These are phyloP conservation scores for Tetragnatha montana DNA, from an alignment of 2,888 invertebrate genomes.

Conservation along the genomic window DNA sequence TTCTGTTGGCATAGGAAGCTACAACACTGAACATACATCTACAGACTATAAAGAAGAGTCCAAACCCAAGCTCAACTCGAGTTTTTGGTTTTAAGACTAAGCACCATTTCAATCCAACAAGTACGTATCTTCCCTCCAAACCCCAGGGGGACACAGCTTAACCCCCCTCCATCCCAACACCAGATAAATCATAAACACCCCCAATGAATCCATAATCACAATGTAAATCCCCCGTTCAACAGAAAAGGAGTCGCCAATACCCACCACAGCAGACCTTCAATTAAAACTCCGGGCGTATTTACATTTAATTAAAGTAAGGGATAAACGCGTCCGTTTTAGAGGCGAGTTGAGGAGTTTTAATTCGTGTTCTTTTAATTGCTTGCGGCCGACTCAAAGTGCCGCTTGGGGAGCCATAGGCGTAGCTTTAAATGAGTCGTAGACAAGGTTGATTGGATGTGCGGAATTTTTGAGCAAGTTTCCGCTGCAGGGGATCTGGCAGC, in stretches of 20 bases:
- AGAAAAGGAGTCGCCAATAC: not conserved
- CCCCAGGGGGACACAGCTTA: not conserved
- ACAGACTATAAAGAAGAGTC: too few relatives aligned
- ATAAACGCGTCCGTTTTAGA: conserved; percentile 10
- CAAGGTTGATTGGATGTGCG: conserved; percentile 22
- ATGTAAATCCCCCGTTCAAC: conserved; percentile 18
- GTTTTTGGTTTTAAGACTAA: too few relatives aligned
- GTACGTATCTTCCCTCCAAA: not conserved
- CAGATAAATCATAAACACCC: conserved; percentile 31
- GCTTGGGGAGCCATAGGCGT: not conserved
- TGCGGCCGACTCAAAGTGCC: conserved; percentile 13
- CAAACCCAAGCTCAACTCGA: too few relatives aligned
- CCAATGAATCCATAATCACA: conserved; percentile 9
- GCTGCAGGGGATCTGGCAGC: too few relatives aligned
- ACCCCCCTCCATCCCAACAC: conserved; percentile 5
- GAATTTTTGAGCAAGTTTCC: not conserved
- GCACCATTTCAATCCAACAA: not conserved
- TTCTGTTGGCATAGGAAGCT: too few relatives aligned
- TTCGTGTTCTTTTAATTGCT: conserved; percentile 52
- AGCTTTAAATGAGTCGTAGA: conserved; percentile 28
- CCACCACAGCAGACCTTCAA: not conserved
- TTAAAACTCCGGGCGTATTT: conserved; percentile 34
- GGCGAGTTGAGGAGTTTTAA: conserved; percentile 21
- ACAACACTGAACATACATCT: too few relatives aligned
- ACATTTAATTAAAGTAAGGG: conserved; percentile 42